phyloP scores from a whole-genome alignment of 2,888 invertebrate genomes.

The Clivina fossor region DNA sequence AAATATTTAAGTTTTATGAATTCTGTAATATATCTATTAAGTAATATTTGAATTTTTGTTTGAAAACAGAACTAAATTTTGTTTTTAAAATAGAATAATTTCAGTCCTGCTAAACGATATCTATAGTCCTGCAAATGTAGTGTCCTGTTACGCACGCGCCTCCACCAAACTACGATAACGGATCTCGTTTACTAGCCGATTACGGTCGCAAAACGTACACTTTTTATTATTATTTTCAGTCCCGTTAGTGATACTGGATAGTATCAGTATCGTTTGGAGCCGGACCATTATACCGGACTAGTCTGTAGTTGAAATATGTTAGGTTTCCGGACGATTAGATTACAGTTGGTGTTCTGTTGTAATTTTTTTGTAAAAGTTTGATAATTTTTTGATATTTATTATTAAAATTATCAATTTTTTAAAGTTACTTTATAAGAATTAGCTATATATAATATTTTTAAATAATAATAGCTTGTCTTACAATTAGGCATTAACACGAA shows the following conservation, averaged over 20 bases:
- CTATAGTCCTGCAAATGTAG: background rate
- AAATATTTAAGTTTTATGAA: background rate
- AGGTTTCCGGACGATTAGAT: no score
- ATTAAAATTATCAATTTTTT: no score
- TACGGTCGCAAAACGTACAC: conserved; percentile 3
- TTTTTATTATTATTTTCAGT: conserved; percentile 12
- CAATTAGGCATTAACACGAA: no score
- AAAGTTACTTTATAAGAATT: no score
- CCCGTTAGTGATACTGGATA: conserved; percentile 1
- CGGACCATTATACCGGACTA: no score
- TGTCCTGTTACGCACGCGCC: background rate
- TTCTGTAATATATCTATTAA: background rate
- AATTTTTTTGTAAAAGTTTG: no score
- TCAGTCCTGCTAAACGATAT: background rate
- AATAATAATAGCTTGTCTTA: no score
- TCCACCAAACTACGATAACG: conserved; percentile 1
- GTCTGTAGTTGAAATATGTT: no score
- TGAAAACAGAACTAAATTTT: background rate
- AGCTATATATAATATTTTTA: no score
- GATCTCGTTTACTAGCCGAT: conserved; percentile 4
- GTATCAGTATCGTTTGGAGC: background rate
- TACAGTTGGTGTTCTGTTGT: no score
- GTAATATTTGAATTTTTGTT: background rate
- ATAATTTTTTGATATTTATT: no score
- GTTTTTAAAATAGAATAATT: background rate